Conservation (phyloP, 2,888 invertebrate genomes). For the Drosophila kuntzei region DNA sequence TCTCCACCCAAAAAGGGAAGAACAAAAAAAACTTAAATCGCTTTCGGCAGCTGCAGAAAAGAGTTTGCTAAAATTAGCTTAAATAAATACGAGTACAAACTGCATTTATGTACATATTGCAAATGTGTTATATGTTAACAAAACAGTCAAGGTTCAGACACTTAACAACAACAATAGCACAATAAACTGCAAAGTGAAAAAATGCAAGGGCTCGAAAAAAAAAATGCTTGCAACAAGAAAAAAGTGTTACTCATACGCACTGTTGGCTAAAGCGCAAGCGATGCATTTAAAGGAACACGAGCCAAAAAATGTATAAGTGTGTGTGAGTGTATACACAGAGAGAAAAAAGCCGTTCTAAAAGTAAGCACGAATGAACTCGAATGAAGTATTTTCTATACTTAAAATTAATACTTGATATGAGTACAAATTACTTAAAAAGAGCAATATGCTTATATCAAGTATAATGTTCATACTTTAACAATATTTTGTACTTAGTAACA, state of each 20-base stretch:
- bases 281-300: slow-evolving; percentile 50
- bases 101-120: slow-evolving; percentile 13
- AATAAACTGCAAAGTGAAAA: slow-evolving; percentile 46
- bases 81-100: slow-evolving; percentile 50
- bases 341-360: no score
- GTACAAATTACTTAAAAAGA: no score
- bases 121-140: slow-evolving; percentile 15
- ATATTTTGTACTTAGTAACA: no score
- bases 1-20: not conserved
- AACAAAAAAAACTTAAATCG: slow-evolving; percentile 23
- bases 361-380: no score
- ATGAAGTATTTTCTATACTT: no score
- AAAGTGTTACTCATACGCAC: slow-evolving; percentile 63
- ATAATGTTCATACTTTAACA: no score
- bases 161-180: slow-evolving; percentile 37
- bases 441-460: no score
- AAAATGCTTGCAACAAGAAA: slow-evolving; percentile 18
- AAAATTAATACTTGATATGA: no score
- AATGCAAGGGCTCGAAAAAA: slow-evolving; percentile 31
- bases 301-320: slow-evolving; percentile 19
- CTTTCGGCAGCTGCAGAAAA: slow-evolving; percentile 13
- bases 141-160: slow-evolving; percentile 44
- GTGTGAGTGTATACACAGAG: not conserved
- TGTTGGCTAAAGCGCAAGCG: slow-evolving; percentile 62
- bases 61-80: slow-evolving; percentile 55